These are phyloP conservation scores for Platorchestia sp. DNA, from an alignment of 1,140 invertebrate species.

Conservation along the genomic window DNA sequence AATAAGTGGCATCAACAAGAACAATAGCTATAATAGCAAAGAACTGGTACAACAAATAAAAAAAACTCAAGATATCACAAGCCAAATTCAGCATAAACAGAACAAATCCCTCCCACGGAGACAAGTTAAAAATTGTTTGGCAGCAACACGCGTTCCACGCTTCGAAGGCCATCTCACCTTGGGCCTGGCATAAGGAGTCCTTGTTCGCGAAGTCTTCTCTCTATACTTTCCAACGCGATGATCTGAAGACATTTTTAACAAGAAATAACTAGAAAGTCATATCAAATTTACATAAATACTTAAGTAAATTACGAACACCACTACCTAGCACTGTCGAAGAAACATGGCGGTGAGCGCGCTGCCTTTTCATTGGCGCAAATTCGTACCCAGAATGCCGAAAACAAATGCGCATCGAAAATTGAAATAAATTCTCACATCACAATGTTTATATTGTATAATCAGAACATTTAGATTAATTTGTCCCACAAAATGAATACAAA, in stretches of 20 bases:
- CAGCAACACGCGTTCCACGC: conserved; percentile 26
- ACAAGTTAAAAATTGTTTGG: background rate
- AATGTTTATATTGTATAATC: too few species aligned
- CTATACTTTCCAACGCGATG: conserved; percentile 5
- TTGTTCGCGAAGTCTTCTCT: background rate
- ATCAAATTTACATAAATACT: conserved; percentile 42
- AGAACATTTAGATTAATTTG: too few species aligned
- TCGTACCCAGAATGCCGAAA: background rate
- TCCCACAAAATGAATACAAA: too few species aligned
- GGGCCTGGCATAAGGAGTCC: conserved; percentile 5
- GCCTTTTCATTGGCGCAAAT: background rate
- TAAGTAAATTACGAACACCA: conserved; percentile 6
- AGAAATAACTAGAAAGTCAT: conserved; percentile 32
- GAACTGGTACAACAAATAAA: too few species aligned
- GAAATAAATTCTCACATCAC: background rate
- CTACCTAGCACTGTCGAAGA: conserved; percentile 40
- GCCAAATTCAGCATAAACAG: too few species aligned
- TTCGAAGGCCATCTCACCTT: background rate
- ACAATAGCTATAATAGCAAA: too few species aligned
- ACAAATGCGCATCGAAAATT: conserved; percentile 11
- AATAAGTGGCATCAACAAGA: too few species aligned
- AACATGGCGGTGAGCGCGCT: conserved; percentile 50
- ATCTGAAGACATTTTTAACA: conserved; percentile 30
- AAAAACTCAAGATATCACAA: too few species aligned
- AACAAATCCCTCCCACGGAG: background rate